Conservation (phyloP, 2,113 vertebrate genomes). For the Setophaga kirtlandii region DNA sequence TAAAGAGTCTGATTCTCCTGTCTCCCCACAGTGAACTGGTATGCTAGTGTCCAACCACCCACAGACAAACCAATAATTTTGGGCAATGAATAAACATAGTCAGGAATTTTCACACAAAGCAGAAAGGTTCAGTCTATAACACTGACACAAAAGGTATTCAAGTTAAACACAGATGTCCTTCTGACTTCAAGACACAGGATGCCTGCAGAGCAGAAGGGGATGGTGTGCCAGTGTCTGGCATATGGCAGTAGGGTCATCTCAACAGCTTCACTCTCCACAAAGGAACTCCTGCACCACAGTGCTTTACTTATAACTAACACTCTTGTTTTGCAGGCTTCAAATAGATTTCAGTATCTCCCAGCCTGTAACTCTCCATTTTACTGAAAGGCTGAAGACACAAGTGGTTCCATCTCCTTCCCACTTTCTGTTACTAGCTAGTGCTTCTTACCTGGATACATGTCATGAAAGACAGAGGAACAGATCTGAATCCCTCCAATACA, state of each 20-base stretch:
- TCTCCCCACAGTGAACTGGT: fast-evolving
- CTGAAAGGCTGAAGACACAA: neutral
- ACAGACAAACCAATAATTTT: neutral
- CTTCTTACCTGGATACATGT: neutral
- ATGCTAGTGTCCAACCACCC: neutral
- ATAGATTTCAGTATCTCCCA: neutral
- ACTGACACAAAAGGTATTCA: neutral
- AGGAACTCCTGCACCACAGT: neutral
- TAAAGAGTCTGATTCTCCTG: neutral
- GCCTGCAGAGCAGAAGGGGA: neutral
- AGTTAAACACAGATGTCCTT: neutral
- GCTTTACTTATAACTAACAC: neutral
- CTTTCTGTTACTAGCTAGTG: neutral
- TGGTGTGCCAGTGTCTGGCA: fast-evolving
- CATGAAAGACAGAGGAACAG: neutral
- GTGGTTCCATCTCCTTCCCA: neutral
- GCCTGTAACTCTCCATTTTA: neutral
- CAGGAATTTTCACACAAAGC: neutral
- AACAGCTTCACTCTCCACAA: neutral
- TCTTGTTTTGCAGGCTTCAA: neutral
- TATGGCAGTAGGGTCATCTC: neutral
- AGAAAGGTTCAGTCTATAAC: neutral
- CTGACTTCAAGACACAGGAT: neutral
- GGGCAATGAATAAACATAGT: neutral
- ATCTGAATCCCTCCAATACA: neutral